phyloP scores from a whole-genome alignment of 2,888 invertebrate species.

The Euclidia mi region DNA sequence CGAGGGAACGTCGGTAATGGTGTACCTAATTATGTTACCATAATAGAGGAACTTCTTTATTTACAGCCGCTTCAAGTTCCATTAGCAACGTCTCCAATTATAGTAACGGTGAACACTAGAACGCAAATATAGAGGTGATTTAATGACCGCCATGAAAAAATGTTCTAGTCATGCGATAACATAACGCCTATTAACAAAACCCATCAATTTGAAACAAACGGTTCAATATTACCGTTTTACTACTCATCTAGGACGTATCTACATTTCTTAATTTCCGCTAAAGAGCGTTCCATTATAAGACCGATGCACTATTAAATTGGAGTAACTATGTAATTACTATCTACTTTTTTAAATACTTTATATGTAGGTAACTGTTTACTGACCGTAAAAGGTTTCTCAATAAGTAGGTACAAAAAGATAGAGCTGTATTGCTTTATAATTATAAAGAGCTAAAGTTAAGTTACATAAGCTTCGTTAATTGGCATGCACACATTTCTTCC shows the following conservation, averaged over 20 bases:
- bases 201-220: slow-evolving; percentile 69
- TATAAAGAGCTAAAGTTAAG: too few species aligned
- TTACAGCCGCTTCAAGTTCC: slow-evolving; percentile 36
- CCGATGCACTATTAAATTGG: not conserved
- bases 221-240: slow-evolving; percentile 65
- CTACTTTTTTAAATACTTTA: too few species aligned
- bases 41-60: slow-evolving; percentile 37
- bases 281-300: not conserved
- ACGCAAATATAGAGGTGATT: slow-evolving; percentile 51
- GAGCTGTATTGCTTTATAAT: too few species aligned
- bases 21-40: slow-evolving; percentile 32
- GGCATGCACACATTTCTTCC: too few species aligned
- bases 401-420: too few species aligned
- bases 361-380: not conserved
- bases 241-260: slow-evolving; percentile 31
- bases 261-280: not conserved
- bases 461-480: too few species aligned
- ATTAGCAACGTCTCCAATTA: slow-evolving; percentile 52
- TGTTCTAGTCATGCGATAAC: slow-evolving; percentile 68
- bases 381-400: not conserved
- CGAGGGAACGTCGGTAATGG: slow-evolving; percentile 31
- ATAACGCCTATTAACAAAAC: slow-evolving; percentile 57
- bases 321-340: not conserved
- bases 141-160: slow-evolving; percentile 54
- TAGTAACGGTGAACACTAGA: slow-evolving; percentile 58